Base-by-base conservation (phyloP, 2,113 vertebrate genomes). In the Cercopithecus mona region DNA sequence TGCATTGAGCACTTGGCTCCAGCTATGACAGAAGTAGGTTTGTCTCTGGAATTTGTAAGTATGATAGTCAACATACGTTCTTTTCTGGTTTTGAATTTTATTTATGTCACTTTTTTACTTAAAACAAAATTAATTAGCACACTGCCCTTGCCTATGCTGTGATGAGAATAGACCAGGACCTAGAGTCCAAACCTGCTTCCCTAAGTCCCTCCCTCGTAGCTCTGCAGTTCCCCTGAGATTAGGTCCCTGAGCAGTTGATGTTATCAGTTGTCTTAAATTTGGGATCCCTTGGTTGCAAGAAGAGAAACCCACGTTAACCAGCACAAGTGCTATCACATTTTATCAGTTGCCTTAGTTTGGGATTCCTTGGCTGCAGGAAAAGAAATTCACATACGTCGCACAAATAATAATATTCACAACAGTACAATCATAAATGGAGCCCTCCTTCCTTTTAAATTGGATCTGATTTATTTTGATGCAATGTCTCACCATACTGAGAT, bases 391-490 rank as follows among this genome's bases (percentile, higher is more conserved):
- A 75, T 30, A 75, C 90, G 8, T 45, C 64, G 38, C n/a, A 76
- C 72, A 75, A 83, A 59, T 9, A 40, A 64, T 50, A 64, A 88
- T 45, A 27, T 27, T 80, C 66, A n/a, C 14, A 84, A 38, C 3
- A 18, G 5, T 61, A 3, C 3, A 57, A 8, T 82, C 25, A 76
- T 90, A 82, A 93, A 68, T n/a, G 45, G 87, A 81, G 4, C 0
- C 52, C 78, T 76, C 16, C 17, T 90, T 17, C 18, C 43, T 82
- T 82, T 94, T 22, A 45, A 72, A 48, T 75, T 84, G 45, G 18
- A 64, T 75, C 27, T 93, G 25, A 88, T 75, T 86, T 88, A 72
- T 91, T 88, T 50, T 82, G 59, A 85, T 96, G 55, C 22, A 73
- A 73, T 27, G 11, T 66, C 45, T 82, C 86, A 88, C 27, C 13